phyloP scores from a whole-genome alignment of 2,113 vertebrate species.

The Eidolon helvum region DNA sequence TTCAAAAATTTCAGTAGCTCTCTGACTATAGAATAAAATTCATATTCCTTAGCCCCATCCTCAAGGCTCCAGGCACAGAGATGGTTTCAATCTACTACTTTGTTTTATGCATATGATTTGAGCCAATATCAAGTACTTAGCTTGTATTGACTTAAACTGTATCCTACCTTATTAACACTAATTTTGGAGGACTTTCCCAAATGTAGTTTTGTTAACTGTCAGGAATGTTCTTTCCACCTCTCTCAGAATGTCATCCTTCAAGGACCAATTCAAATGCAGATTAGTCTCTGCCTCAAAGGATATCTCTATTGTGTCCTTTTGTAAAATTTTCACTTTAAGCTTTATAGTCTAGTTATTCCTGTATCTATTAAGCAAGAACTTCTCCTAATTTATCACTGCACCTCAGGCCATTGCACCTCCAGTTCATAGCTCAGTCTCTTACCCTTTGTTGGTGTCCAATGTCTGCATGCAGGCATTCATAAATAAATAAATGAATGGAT shows the following conservation, averaged over 20 bases:
- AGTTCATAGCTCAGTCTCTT: not conserved
- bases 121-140: not conserved
- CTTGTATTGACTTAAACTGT: not conserved
- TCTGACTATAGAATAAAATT: not conserved
- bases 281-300: not conserved
- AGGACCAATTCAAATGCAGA: not conserved
- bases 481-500: not conserved
- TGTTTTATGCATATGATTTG: not conserved
- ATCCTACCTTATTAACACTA: not conserved
- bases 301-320: not conserved
- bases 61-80: not conserved
- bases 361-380: not conserved
- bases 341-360: not conserved
- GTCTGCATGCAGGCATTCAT: not conserved
- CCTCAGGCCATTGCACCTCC: not conserved
- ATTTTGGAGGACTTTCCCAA: not conserved
- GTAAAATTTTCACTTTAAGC: not conserved
- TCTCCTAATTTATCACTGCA: not conserved
- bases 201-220: constrained; percentile 8
- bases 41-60: not conserved
- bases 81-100: not conserved
- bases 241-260: not conserved
- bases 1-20: not conserved
- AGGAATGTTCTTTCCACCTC: not conserved
- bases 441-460: not conserved